phyloP scores from a whole-genome alignment of 2,797 vertebrate genomes.

The Enteromius argenteus region DNA sequence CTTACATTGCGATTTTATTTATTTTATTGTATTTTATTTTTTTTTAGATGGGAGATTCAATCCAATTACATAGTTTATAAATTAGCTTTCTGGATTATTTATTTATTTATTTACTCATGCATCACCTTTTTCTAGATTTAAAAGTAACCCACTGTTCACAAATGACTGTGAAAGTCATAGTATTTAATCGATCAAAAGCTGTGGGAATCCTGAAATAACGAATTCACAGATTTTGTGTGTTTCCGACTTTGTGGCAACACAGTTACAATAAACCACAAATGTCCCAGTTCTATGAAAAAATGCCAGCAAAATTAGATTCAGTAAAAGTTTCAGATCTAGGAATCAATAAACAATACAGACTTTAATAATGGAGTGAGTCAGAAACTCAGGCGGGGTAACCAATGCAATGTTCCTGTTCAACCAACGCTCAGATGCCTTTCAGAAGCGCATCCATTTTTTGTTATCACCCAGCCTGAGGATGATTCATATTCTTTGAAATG shows the following conservation, averaged over 20 bases:
- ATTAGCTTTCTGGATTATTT: not conserved
- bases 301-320: constrained; percentile 16
- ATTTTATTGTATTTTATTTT: not conserved
- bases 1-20: no score
- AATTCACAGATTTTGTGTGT: not conserved
- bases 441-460: constrained; percentile 57
- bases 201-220: not conserved
- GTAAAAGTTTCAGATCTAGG: constrained; percentile 13
- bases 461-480: constrained; percentile 67
- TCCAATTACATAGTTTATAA: not conserved
- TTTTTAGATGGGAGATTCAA: not conserved
- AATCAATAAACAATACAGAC: constrained; percentile 43
- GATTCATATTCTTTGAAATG: constrained; percentile 69
- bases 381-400: constrained; percentile 27
- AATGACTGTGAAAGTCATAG: not conserved
- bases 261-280: constrained; percentile 46
- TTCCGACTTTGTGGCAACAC: not conserved
- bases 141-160: not conserved
- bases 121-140: not conserved
- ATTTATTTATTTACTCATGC: no score
- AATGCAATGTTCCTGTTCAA: constrained; percentile 10
- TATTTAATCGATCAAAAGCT: not conserved
- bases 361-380: constrained; percentile 44
- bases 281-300: not conserved
- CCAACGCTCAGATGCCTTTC: constrained; percentile 25